phyloP scores from a whole-genome alignment of 2,113 vertebrate genomes.

The Phoxinus phoxinus region DNA sequence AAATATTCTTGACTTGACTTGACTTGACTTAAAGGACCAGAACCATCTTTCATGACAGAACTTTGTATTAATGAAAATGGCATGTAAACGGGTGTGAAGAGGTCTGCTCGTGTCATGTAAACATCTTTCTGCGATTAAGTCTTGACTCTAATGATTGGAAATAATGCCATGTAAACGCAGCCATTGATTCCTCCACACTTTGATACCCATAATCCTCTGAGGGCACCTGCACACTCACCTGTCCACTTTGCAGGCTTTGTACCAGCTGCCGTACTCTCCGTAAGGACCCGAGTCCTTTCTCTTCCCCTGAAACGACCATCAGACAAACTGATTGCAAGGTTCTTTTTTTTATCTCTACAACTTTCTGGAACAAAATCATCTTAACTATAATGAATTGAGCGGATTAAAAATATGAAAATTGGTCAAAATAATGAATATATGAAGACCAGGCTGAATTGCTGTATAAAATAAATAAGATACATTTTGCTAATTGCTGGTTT shows the following conservation, averaged over 20 bases:
- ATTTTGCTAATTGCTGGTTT: background rate
- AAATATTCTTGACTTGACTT: no score
- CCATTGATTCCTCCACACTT: background rate
- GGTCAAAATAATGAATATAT: background rate
- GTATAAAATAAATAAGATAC: background rate
- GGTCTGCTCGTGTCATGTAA: no score
- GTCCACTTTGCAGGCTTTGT: slow-evolving; percentile 90
- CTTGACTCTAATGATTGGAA: no score
- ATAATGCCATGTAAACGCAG: no score
- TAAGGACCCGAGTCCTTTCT: slow-evolving; percentile 78
- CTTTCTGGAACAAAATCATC: no score
- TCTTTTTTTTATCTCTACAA: no score
- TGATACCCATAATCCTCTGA: background rate
- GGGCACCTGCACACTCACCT: slow-evolving; percentile 72
- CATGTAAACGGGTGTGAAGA: no score
- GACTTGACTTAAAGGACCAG: no score
- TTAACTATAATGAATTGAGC: background rate
- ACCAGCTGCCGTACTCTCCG: slow-evolving; percentile 88
- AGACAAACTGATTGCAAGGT: background rate
- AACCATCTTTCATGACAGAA: no score
- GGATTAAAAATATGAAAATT: background rate
- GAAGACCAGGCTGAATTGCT: background rate
- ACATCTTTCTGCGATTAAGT: no score
- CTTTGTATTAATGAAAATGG: no score
- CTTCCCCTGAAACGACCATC: slow-evolving; percentile 71